These are phyloP conservation scores for Eubucco bourcierii DNA, from an alignment of 2,113 vertebrate genomes.

Conservation along the genomic window DNA sequence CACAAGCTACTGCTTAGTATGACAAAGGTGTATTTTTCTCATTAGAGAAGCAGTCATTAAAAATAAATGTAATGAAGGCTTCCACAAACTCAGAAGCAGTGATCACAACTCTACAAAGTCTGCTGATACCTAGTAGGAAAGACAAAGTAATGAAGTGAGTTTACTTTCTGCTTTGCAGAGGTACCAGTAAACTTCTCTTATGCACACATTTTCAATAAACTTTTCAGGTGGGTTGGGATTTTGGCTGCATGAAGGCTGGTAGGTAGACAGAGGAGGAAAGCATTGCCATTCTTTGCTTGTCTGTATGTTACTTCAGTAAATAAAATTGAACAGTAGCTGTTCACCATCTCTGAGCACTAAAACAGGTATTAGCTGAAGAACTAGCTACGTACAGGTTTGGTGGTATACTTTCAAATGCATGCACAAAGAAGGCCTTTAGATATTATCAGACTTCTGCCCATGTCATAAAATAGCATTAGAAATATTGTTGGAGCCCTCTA, in stretches of 20 bases:
- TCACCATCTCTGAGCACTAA: not conserved
- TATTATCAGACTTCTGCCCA: not conserved
- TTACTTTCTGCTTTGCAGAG: not conserved
- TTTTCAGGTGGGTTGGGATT: fast-evolving
- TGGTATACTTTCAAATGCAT: not conserved
- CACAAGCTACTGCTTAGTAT: not conserved
- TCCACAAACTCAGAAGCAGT: not conserved
- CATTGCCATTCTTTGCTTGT: not conserved
- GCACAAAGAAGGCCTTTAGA: not conserved
- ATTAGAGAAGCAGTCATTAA: slow-evolving; percentile 3
- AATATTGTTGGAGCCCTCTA: not conserved
- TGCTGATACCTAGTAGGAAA: not conserved
- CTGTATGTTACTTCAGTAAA: not conserved
- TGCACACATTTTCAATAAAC: not conserved
- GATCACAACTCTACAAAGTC: not conserved
- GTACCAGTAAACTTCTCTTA: not conserved
- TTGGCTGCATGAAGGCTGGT: not conserved
- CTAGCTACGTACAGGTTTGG: not conserved
- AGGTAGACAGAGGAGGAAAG: not conserved
- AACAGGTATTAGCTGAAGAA: not conserved
- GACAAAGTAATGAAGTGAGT: not conserved
- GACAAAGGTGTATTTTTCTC: not conserved
- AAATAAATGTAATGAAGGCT: not conserved
- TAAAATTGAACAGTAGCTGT: not conserved
- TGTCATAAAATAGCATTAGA: not conserved